Conservation (phyloP, 2,888 invertebrate genomes). For the Tiphia femorata region DNA sequence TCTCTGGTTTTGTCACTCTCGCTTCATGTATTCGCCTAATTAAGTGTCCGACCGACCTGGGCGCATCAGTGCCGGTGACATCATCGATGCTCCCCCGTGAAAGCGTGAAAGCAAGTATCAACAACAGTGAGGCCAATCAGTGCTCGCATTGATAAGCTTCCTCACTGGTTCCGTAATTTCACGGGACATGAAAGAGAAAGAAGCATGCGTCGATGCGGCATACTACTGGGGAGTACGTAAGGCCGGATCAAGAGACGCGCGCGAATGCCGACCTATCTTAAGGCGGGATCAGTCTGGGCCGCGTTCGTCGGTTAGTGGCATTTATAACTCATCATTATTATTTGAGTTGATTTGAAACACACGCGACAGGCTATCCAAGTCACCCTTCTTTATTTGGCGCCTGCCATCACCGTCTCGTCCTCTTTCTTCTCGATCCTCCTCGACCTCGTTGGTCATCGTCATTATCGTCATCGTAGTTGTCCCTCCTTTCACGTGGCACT, state of each 20-base stretch:
- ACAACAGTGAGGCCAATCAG: no score
- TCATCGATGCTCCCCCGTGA: no score
- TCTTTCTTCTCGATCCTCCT: conserved; percentile 11
- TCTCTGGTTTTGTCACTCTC: no score
- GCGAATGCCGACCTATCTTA: conserved; percentile 54
- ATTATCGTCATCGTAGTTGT: conserved; percentile 21
- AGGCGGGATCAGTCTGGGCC: conserved; percentile 59
- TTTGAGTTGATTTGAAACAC: conserved; percentile 61
- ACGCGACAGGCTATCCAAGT: conserved; percentile 37
- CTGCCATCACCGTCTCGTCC: conserved; percentile 25
- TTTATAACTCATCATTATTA: conserved; percentile 63
- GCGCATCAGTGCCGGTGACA: no score
- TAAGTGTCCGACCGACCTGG: no score
- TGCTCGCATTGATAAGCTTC: not conserved
- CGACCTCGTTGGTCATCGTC: conserved; percentile 3
- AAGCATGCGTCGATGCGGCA: no score
- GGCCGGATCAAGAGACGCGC: conserved; percentile 38
- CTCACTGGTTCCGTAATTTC: not conserved
- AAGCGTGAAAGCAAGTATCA: no score
- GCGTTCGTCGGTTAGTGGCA: conserved; percentile 48
- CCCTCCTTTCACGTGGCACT: not conserved
- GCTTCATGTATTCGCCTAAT: no score
- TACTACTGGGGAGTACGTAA: conserved; percentile 26
- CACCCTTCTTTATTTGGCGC: conserved; percentile 19
- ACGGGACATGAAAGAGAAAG: not conserved